phyloP scores from a whole-genome alignment of 2,888 invertebrate genomes.

The Patella caerulea region DNA sequence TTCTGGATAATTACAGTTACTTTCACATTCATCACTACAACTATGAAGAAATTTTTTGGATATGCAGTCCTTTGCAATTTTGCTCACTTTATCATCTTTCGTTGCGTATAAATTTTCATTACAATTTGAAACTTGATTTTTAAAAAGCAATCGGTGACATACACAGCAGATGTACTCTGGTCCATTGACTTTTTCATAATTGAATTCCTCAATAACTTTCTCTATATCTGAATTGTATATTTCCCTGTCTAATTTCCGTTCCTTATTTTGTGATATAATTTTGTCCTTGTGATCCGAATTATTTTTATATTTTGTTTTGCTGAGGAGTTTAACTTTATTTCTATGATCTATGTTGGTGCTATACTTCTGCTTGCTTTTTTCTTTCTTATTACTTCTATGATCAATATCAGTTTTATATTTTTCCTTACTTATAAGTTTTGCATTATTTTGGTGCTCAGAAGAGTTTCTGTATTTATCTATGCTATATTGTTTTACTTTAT shows the following conservation, averaged over 20 bases:
- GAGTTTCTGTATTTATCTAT: neutral
- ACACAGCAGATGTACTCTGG: neutral
- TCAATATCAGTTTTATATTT: neutral
- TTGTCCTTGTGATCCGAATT: neutral
- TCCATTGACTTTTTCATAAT: neutral
- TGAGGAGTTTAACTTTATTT: neutral
- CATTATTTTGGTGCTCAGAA: neutral
- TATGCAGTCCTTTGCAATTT: too few species aligned
- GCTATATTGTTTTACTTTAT: neutral
- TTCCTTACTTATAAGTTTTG: neutral
- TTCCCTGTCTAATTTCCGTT: neutral
- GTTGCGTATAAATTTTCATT: neutral
- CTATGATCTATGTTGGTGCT: neutral
- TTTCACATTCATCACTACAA: too few species aligned
- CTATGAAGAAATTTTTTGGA: too few species aligned
- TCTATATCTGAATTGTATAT: neutral
- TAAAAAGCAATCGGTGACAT: neutral
- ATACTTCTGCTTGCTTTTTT: neutral
- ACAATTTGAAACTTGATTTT: neutral
- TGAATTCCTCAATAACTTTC: neutral
- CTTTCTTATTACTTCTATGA: neutral
- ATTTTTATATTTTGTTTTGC: neutral
- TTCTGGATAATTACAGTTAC: too few species aligned
- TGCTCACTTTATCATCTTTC: neutral
- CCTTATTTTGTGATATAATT: neutral